Conservation (phyloP, 2,888 invertebrate species). For the Erebia palarica region DNA sequence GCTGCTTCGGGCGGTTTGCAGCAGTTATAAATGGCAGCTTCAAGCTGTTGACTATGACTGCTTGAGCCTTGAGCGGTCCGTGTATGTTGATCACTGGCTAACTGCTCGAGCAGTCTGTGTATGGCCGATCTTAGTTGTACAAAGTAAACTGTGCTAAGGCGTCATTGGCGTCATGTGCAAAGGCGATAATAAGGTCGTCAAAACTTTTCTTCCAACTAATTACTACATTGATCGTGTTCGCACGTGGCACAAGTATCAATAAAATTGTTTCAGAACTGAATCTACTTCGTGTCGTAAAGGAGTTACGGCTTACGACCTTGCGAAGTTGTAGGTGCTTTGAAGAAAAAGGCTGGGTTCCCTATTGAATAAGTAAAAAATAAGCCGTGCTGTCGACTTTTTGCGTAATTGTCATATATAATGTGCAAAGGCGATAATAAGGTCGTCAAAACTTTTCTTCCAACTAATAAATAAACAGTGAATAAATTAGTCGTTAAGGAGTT, state of each 20-base stretch:
- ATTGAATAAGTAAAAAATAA: too few species aligned
- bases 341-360: background rate
- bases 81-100: too few species aligned
- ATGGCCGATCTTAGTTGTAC: too few species aligned
- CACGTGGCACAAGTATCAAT: slow-evolving; percentile 11
- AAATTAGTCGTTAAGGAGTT: slow-evolving; percentile 14
- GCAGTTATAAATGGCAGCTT: too few species aligned
- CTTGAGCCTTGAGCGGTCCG: too few species aligned
- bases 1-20: too few species aligned
- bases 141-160: too few species aligned
- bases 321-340: background rate
- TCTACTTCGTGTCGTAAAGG: slow-evolving; percentile 17
- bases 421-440: background rate
- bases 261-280: slow-evolving; percentile 16
- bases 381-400: background rate
- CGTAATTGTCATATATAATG: background rate
- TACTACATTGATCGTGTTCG: slow-evolving; percentile 14
- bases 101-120: too few species aligned
- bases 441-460: background rate
- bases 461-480: background rate
- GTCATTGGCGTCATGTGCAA: background rate
- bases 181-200: background rate
- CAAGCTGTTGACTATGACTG: too few species aligned
- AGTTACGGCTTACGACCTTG: slow-evolving; percentile 4
- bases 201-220: slow-evolving; percentile 12